Evolutionary conservation across 2,113 vertebrate genomes (phyloP).

Genomic region (Chlorodrepanis virens): DNA sequence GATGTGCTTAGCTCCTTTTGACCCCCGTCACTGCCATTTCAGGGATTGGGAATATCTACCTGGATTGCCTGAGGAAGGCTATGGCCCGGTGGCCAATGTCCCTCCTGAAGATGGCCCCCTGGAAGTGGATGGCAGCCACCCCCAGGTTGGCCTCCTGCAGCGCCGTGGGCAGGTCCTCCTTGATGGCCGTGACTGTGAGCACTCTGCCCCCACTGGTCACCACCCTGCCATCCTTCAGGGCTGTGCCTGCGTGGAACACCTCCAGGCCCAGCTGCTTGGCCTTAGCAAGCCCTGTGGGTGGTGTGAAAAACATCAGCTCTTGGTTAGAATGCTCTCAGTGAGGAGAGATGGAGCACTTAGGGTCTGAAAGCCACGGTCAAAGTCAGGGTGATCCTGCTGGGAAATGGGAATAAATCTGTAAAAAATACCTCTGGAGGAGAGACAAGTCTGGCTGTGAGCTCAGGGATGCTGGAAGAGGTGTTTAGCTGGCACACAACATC

Average conservation of each 20-base stretch:
- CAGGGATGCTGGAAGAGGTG: not conserved
- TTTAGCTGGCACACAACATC: not conserved
- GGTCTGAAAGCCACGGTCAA: not conserved
- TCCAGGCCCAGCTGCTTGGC: slow-evolving; percentile 80
- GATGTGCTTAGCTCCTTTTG: not conserved
- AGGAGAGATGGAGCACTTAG: rapidly evolving
- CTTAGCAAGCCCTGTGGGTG: slow-evolving; percentile 77
- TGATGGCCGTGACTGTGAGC: slow-evolving; percentile 83
- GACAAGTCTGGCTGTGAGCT: not conserved
- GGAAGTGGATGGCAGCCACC: slow-evolving; percentile 79
- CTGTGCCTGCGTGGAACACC: slow-evolving; percentile 93
- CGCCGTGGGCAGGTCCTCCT: slow-evolving; percentile 75
- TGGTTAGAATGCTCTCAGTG: not conserved
- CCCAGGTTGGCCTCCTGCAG: slow-evolving; percentile 83
- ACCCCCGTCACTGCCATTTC: not conserved
- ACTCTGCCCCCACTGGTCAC: slow-evolving; percentile 91
- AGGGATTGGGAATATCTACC: slow-evolving; percentile 72
- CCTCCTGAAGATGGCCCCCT: slow-evolving; percentile 81
- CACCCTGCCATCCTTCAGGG: slow-evolving; percentile 78
- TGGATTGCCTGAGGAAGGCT: slow-evolving; percentile 80
- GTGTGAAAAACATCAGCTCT: not conserved
- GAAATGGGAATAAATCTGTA: not conserved
- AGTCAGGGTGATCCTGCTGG: not conserved
- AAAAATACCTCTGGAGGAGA: not conserved
- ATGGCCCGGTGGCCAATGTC: slow-evolving; percentile 89